phyloP scores from a whole-genome alignment of 92 coral and sea anemone genomes.

The Plumapathes pennacea region DNA sequence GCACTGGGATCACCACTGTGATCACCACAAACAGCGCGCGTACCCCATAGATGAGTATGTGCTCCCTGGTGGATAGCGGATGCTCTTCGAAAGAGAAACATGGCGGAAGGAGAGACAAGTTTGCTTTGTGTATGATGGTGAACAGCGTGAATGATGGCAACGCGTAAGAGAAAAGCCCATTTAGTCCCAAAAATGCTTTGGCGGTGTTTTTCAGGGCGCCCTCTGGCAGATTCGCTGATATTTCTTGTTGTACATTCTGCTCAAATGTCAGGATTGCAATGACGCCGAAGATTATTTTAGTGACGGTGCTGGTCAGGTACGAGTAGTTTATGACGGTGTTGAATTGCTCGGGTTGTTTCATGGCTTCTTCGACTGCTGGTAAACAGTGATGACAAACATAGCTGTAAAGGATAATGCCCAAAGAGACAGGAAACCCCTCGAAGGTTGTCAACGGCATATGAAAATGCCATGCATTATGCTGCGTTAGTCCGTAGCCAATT shows the following conservation, averaged over 20 bases:
- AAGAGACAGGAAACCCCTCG: slow-evolving; percentile 92
- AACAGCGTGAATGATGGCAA: slow-evolving; percentile 88
- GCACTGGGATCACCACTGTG: slow-evolving; percentile 66
- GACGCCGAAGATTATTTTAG: slow-evolving; percentile 76
- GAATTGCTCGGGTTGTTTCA: slow-evolving; percentile 85
- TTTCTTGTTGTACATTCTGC: slow-evolving; percentile 79
- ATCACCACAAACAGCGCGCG: slow-evolving; percentile 78
- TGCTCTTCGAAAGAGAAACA: slow-evolving; percentile 80
- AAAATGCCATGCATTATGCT: slow-evolving; percentile 81
- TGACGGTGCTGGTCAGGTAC: slow-evolving; percentile 61
- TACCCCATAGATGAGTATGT: slow-evolving; percentile 59
- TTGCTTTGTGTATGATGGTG: slow-evolving; percentile 80
- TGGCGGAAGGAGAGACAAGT: slow-evolving; percentile 69
- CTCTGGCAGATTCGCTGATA: slow-evolving; percentile 91
- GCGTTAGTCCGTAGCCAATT: slow-evolving; percentile 83
- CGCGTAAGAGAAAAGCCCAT: slow-evolving; percentile 93
- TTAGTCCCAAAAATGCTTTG: slow-evolving; percentile 86
- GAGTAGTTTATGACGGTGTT: slow-evolving; percentile 91
- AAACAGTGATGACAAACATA: slow-evolving; percentile 95
- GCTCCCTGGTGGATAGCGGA: slow-evolving; percentile 73
- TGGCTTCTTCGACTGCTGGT: slow-evolving; percentile 85
- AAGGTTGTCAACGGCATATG: slow-evolving; percentile 83
- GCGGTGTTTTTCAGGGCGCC: slow-evolving; percentile 90
- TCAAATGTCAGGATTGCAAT: slow-evolving; percentile 88
- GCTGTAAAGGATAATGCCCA: slow-evolving; percentile 94